Conservation (phyloP, 2,797 vertebrate species). For the Tolypeutes matacus region DNA sequence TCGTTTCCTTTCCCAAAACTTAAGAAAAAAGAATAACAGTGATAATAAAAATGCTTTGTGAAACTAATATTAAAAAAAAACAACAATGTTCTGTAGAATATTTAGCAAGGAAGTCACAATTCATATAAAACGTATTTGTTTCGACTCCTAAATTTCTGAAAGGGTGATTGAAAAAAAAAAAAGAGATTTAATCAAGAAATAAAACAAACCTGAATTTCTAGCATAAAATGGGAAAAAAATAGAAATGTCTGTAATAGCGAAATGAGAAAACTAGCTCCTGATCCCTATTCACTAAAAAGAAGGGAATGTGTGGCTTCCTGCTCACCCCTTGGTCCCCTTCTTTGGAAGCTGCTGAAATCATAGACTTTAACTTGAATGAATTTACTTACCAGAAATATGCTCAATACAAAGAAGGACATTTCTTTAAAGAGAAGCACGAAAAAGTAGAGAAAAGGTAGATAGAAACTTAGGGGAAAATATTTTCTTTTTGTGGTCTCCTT, state of each 20-base stretch:
- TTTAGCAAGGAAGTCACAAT: constrained; percentile 1
- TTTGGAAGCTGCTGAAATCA: constrained; percentile 5
- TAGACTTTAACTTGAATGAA: constrained; percentile 33
- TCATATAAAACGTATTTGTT: constrained; percentile 42
- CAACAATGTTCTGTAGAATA: not conserved
- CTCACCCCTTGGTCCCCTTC: not conserved
- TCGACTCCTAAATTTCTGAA: constrained; percentile 60
- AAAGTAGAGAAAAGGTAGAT: not conserved
- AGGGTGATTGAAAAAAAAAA: constrained; percentile 41
- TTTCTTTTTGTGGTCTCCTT: not conserved
- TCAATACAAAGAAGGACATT: not conserved
- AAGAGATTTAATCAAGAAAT: not conserved
- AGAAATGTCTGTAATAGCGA: constrained; percentile 18
- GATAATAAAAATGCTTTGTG: constrained; percentile 27
- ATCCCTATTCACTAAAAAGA: not conserved
- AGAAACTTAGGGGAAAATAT: not conserved
- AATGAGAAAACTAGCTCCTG: constrained; percentile 45
- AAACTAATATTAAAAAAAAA: not conserved
- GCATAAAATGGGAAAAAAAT: constrained; percentile 37
- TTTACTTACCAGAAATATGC: not conserved
- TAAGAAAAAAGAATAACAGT: constrained; percentile 31
- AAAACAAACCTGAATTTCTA: constrained; percentile 24
- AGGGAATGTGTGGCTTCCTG: not conserved
- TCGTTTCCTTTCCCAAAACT: not conserved
- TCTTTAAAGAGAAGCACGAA: not conserved